These are phyloP conservation scores for Tetrapedia diversipes DNA, from an alignment of 2,888 invertebrate species.

Conservation along the genomic window DNA sequence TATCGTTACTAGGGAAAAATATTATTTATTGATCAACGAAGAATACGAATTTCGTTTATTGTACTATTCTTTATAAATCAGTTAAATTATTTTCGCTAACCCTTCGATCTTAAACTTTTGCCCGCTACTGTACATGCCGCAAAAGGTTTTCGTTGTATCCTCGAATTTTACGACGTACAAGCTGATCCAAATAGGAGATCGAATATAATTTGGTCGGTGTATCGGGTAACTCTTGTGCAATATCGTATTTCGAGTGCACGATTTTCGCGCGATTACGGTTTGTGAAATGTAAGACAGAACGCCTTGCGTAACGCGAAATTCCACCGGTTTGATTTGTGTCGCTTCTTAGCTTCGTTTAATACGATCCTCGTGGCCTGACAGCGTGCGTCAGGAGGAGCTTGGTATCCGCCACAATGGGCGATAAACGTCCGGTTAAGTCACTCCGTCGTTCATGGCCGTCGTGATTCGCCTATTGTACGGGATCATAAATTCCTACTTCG, in stretches of 20 bases:
- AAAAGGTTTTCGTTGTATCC: too few relatives aligned
- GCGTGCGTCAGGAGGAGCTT: neutral
- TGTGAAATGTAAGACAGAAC: neutral
- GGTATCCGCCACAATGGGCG: slow-evolving; percentile 2
- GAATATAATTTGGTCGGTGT: too few relatives aligned
- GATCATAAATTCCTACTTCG: neutral
- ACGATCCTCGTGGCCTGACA: neutral
- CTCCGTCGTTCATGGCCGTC: neutral
- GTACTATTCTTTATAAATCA: too few relatives aligned
- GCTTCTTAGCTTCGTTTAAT: neutral
- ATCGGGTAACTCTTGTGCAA: neutral
- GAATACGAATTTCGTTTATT: too few relatives aligned
- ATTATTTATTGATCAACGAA: too few relatives aligned
- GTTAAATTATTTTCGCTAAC: too few relatives aligned
- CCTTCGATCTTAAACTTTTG: too few relatives aligned
- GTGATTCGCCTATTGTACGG: neutral
- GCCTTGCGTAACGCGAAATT: neutral
- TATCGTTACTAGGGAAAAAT: too few relatives aligned
- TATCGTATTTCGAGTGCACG: neutral
- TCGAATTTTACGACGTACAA: too few relatives aligned
- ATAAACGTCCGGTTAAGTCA: slow-evolving; percentile 9
- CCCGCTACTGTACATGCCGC: too few relatives aligned
- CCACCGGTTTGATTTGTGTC: neutral
- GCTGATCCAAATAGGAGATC: too few relatives aligned
- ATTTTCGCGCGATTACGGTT: neutral